A percentile compares a stretch with the other conserved stretches of the same genome.
Conservation (phyloP, 2,888 invertebrate genomes). For the Falcaria lacertinaria region DNA sequence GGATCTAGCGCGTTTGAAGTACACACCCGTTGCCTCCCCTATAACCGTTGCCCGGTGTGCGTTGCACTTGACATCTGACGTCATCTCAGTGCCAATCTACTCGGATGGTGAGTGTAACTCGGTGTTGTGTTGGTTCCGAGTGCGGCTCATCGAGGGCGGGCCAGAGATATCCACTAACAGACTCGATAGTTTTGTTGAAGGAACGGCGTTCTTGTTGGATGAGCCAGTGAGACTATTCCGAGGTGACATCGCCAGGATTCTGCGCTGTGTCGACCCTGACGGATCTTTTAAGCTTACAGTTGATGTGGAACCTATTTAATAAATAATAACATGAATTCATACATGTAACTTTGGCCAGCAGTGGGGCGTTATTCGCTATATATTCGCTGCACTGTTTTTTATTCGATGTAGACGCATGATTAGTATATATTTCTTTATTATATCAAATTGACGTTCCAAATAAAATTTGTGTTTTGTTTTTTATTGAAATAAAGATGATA, state of each 20-base stretch:
- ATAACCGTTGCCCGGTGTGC: neutral
- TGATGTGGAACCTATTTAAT: neutral
- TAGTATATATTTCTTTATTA: too few relatives aligned
- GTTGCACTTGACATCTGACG: neutral
- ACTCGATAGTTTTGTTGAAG: constrained; percentile 14
- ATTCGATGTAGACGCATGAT: too few relatives aligned
- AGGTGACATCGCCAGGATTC: constrained; percentile 1
- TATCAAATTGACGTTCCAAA: too few relatives aligned
- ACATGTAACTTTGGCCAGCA: too few relatives aligned
- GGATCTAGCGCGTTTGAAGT: constrained; percentile 3
- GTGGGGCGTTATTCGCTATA: too few relatives aligned
- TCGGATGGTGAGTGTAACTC: constrained; percentile 10
- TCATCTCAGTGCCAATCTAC: neutral
- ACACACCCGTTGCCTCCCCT: constrained; percentile 2
- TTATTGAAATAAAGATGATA: too few relatives aligned
- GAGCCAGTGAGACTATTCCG: neutral
- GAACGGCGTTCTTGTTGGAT: constrained; percentile 10
- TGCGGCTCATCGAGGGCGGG: constrained; percentile 14
- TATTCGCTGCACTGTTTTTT: too few relatives aligned
- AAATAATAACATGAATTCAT: neutral
- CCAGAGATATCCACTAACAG: constrained; percentile 12
- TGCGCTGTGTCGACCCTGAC: constrained; percentile 6
- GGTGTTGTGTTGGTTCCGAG: constrained; percentile 19
- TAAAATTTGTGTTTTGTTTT: too few relatives aligned
- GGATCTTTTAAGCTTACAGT: constrained; percentile 4